These are phyloP conservation scores for Mugil cephalus DNA, from an alignment of 2,113 vertebrate species.

Conservation along the genomic window DNA sequence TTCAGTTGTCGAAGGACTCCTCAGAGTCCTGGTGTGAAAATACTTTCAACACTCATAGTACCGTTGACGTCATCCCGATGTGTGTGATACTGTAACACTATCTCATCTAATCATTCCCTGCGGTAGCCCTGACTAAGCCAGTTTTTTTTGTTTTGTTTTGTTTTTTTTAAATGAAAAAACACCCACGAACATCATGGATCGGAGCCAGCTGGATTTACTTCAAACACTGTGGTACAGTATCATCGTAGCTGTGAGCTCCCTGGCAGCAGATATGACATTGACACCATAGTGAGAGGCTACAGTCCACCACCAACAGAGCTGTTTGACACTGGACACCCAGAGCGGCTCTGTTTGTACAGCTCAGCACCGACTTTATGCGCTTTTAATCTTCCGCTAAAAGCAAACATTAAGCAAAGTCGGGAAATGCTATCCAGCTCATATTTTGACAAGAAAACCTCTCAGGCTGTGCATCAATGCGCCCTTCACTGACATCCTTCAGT, in stretches of 20 bases:
- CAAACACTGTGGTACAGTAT: slow-evolving; percentile 60
- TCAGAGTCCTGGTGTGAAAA: slow-evolving; percentile 27
- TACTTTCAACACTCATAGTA: slow-evolving; percentile 38
- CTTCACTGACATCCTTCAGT: slow-evolving; percentile 50
- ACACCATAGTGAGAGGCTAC: slow-evolving; percentile 60
- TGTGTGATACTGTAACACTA: slow-evolving; percentile 61
- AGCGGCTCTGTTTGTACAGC: slow-evolving; percentile 29
- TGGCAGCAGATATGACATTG: slow-evolving; percentile 72
- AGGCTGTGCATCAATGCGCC: slow-evolving; percentile 23
- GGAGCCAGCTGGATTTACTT: slow-evolving; percentile 71
- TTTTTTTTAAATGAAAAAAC: slow-evolving; percentile 23
- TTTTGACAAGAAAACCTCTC: slow-evolving; percentile 42
- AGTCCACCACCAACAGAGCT: slow-evolving; percentile 56
- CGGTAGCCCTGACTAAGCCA: slow-evolving; percentile 69
- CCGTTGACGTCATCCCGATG: slow-evolving; percentile 45
- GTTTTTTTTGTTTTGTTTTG: slow-evolving; percentile 29
- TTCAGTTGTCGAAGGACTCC: slow-evolving; percentile 23
- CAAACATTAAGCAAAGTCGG: slow-evolving; percentile 34
- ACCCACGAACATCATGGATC: slow-evolving; percentile 67
- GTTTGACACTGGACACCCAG: slow-evolving; percentile 40
- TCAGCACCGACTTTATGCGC: slow-evolving; percentile 18
- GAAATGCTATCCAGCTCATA: slow-evolving; percentile 33
- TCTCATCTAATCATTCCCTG: slow-evolving; percentile 65
- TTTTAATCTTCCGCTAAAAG: slow-evolving; percentile 27
- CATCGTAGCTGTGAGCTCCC: slow-evolving; percentile 60